Evolutionary conservation across 2,113 vertebrate species (phyloP).

Genomic region (Hypomesus transpacificus): DNA sequence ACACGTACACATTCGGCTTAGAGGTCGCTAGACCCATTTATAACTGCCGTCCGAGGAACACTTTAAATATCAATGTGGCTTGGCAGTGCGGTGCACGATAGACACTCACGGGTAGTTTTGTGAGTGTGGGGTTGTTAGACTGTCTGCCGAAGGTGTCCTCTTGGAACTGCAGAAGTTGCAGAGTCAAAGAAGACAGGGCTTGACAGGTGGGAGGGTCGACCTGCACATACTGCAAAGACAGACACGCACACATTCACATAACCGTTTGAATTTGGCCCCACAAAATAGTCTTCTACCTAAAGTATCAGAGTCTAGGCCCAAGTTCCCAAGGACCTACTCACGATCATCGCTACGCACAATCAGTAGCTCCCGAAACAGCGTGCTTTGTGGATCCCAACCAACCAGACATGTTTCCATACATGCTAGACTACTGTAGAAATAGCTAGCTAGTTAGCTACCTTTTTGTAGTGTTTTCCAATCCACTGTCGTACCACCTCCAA

Average conservation of each 20-base stretch:
- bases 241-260: background rate
- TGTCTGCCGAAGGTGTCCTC: constrained; percentile 93
- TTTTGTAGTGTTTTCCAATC: constrained; percentile 92
- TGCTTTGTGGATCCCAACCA: no score
- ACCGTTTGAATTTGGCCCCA: no score
- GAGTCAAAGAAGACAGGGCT: constrained; percentile 82
- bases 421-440: background rate
- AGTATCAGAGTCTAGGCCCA: no score
- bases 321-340: no score
- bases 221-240: constrained; percentile 80
- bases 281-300: no score
- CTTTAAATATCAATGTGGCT: no score
- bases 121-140: constrained; percentile 83
- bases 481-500: constrained; percentile 84
- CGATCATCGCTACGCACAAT: no score
- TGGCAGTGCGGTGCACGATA: no score
- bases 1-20: background rate
- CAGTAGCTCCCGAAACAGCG: no score
- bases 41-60: no score
- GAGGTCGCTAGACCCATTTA: no score
- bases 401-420: background rate
- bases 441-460: constrained; percentile 68
- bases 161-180: constrained; percentile 96
- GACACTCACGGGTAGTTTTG: constrained; percentile 91
- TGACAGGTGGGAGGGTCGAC: constrained; percentile 92